Conservation (phyloP, 2,888 invertebrate species). For the Monopis laevigella region DNA sequence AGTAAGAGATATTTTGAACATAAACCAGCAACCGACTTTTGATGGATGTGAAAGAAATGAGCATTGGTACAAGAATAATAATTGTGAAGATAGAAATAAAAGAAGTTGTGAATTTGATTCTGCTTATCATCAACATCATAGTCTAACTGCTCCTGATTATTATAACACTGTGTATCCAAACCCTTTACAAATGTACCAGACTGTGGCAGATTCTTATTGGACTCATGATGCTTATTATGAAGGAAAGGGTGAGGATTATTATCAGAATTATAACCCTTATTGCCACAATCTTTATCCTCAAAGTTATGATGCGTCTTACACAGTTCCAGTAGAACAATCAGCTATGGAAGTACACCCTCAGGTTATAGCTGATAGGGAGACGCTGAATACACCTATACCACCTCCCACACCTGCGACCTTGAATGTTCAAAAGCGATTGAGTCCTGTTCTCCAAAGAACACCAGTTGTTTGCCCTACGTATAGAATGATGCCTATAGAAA, state of each 20-base stretch:
- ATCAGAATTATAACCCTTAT: constrained; percentile 38
- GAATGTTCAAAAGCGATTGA: not conserved
- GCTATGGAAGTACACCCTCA: not conserved
- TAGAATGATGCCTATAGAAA: constrained; percentile 2
- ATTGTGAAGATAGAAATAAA: not conserved
- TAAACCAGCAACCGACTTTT: constrained; percentile 5
- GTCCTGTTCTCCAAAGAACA: too few relatives aligned
- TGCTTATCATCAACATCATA: constrained; percentile 3
- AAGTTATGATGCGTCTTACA: constrained; percentile 26
- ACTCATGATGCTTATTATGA: constrained; percentile 43
- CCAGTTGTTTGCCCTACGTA: not conserved
- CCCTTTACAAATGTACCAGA: not conserved
- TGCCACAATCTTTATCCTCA: constrained; percentile 33
- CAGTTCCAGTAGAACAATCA: not conserved
- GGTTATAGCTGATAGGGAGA: not conserved
- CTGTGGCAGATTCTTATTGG: constrained; percentile 30
- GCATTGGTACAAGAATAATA: not conserved
- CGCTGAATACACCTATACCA: not conserved
- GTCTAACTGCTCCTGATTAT: constrained; percentile 5
- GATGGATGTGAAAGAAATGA: not conserved
- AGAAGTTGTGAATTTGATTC: not conserved
- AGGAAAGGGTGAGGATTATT: constrained; percentile 46
- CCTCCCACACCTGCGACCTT: not conserved
- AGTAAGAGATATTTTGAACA: constrained; percentile 49
- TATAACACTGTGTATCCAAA: constrained; percentile 9